A percentile compares a stretch with the other conserved stretches of the same genome.
Evolutionary conservation across 2,888 invertebrate genomes (phyloP).

Genomic region (Oscheius myriophilus): DNA sequence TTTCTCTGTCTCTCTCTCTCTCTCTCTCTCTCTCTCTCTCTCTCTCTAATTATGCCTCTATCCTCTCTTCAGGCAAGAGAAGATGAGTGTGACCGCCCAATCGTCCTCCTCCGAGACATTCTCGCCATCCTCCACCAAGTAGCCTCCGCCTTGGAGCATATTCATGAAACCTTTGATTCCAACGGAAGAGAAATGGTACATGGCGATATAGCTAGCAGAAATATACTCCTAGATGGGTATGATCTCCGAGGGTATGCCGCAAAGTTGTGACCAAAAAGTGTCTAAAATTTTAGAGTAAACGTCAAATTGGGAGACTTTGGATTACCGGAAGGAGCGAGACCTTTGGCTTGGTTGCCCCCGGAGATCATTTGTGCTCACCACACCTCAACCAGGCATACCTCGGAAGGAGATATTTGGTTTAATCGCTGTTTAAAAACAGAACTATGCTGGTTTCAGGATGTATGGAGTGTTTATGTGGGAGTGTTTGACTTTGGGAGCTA

Average conservation of each 20-base stretch:
- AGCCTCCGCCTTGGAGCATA: constrained; percentile 61
- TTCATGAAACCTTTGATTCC: constrained; percentile 57
- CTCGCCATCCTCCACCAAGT: constrained; percentile 53
- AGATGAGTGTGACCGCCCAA: constrained; percentile 55
- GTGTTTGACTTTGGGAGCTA: constrained; percentile 66
- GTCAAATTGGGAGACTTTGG: constrained; percentile 69
- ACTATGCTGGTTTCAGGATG: constrained; percentile 52
- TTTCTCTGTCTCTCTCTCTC: no score
- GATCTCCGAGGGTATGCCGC: constrained; percentile 54
- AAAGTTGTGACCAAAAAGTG: not conserved
- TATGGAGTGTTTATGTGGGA: constrained; percentile 67
- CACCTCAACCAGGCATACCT: constrained; percentile 54
- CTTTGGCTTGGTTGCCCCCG: constrained; percentile 68
- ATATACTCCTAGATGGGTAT: constrained; percentile 58
- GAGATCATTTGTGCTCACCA: constrained; percentile 62
- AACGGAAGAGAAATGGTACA: constrained; percentile 66
- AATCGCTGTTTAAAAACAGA: not conserved
- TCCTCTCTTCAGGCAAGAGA: constrained; percentile 30
- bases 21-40: no score
- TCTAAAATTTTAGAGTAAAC: constrained; percentile 7
- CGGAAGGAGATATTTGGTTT: constrained; percentile 67
- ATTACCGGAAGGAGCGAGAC: constrained; percentile 59
- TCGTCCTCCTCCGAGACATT: constrained; percentile 61
- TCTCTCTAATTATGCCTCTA: no score
- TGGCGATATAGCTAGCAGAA: constrained; percentile 65